Evolutionary conservation across 2,888 invertebrate genomes (phyloP), one percentile per base, ranked within the genome.

Genomic region (Tiphia femorata): DNA sequence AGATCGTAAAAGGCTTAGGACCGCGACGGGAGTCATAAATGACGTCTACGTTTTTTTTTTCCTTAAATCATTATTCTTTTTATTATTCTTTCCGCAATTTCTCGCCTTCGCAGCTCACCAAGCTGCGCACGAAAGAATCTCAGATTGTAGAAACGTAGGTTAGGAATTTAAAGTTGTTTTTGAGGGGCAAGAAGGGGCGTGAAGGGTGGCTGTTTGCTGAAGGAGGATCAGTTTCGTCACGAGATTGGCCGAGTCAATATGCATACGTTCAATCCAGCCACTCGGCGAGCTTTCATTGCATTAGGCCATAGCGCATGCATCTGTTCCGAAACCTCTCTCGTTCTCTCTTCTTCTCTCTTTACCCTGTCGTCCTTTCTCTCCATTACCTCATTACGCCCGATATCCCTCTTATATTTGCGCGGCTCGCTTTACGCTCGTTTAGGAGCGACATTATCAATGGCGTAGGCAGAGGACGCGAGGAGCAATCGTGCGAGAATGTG

Each of bases 271-370:
- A n/a, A n/a, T 77, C 77, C 64, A 74, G 73, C 79, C 78, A 80
- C 79, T 79, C 78, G 77, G 76, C 71, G 62, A 73, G 71, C 76
- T 75, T 78, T 81, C 77, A 82, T 82, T 78, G 72, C 76, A 77
- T 80, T 78, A 80, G 70, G 52, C 70, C 73, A n/a, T 59, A 49
- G 55, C 62, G 60, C 75, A 66, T 67, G 72, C 76, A 72, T 78
- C 72, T 70, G 72, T 62, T 64, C 62, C 55, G n/a, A n/a, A n/a
- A n/a, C 57, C 33, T 46, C 38, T 43, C 46, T n/a, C 29, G 27
- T 37, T 40, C 46, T 21, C 40, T 25, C 35, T 21, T 40, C 20
- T 40, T 14, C 40, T 30, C 43, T 23, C 43, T 33, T 35, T 12
- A n/a, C 16, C 23, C 29, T 49, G 53, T 50, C 48, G 49, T 58